A percentile compares a stretch with the other conserved stretches of the same genome.
phyloP scores from a whole-genome alignment of 1,140 invertebrate genomes.

The Bombus turneri region DNA sequence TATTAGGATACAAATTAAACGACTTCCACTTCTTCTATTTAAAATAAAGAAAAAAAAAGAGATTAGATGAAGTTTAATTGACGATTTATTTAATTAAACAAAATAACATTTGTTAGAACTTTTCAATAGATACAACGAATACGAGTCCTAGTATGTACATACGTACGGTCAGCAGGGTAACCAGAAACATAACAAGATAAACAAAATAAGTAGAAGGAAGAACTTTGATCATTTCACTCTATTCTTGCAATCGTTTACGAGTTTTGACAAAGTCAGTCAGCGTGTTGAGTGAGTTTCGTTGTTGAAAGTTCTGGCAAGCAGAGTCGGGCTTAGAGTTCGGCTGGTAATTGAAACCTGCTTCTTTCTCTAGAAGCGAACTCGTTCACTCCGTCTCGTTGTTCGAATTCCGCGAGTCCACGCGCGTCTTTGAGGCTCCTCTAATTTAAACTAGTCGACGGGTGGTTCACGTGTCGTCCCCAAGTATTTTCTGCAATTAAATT shows the following conservation, averaged over 20 bases:
- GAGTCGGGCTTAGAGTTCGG: neutral
- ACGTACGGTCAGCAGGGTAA: too few relatives aligned
- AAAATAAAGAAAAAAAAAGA: too few relatives aligned
- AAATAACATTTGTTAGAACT: too few relatives aligned
- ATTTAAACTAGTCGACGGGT: conserved; percentile 46
- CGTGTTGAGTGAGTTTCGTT: neutral
- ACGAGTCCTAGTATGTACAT: too few relatives aligned
- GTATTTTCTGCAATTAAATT: conserved; percentile 65
- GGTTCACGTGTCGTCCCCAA: conserved; percentile 18
- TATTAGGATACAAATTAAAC: too few relatives aligned
- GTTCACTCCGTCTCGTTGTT: conserved; percentile 10
- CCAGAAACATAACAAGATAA: neutral
- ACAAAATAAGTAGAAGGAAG: neutral
- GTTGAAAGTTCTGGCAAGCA: neutral
- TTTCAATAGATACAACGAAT: too few relatives aligned
- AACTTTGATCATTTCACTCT: neutral
- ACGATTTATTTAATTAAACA: too few relatives aligned
- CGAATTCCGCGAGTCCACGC: conserved; percentile 29
- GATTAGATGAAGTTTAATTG: too few relatives aligned
- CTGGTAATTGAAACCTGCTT: conserved; percentile 21
- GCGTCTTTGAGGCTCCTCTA: conserved; percentile 45
- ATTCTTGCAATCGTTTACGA: neutral
- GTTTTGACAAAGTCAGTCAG: neutral
- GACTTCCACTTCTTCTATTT: too few relatives aligned
- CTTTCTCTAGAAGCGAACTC: conserved; percentile 21